Conservation (phyloP, 2,888 invertebrate species). For the Euclidia mi region DNA sequence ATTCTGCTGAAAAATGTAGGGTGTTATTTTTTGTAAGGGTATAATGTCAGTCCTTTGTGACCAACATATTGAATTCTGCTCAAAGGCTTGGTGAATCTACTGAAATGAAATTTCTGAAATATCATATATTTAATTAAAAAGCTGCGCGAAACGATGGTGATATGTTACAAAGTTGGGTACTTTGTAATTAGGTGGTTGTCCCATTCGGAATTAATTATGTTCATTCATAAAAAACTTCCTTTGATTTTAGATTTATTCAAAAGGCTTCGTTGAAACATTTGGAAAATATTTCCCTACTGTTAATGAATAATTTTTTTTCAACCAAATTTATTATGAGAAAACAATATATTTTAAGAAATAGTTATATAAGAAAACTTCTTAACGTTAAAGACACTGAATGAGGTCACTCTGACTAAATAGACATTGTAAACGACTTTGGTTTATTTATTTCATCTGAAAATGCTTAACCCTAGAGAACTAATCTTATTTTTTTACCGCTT, state of each 20-base stretch:
- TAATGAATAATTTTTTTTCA: too few relatives aligned
- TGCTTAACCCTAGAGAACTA: too few relatives aligned
- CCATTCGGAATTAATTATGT: conserved; percentile 1
- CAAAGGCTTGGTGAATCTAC: conserved; percentile 9
- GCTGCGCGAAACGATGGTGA: not conserved
- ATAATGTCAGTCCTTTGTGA: conserved; percentile 5
- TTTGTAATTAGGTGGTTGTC: conserved; percentile 14
- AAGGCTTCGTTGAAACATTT: too few relatives aligned
- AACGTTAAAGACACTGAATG: too few relatives aligned
- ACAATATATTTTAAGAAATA: too few relatives aligned
- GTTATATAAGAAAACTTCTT: too few relatives aligned
- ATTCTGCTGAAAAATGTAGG: not conserved
- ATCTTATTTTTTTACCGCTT: too few relatives aligned
- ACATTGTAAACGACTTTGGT: too few relatives aligned
- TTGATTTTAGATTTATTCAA: not conserved
- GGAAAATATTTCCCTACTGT: too few relatives aligned
- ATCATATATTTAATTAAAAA: conserved; percentile 18
- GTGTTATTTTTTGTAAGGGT: conserved; percentile 4
- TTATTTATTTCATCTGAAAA: too few relatives aligned
- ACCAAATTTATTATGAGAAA: too few relatives aligned
- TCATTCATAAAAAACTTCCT: conserved; percentile 6
- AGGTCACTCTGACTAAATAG: too few relatives aligned
- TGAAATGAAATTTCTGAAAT: conserved; percentile 37
- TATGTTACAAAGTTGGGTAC: conserved; percentile 5
- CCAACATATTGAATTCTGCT: conserved; percentile 14